phyloP scores from a whole-genome alignment of 2,888 invertebrate species.

The Megaustenia siamemsis region DNA sequence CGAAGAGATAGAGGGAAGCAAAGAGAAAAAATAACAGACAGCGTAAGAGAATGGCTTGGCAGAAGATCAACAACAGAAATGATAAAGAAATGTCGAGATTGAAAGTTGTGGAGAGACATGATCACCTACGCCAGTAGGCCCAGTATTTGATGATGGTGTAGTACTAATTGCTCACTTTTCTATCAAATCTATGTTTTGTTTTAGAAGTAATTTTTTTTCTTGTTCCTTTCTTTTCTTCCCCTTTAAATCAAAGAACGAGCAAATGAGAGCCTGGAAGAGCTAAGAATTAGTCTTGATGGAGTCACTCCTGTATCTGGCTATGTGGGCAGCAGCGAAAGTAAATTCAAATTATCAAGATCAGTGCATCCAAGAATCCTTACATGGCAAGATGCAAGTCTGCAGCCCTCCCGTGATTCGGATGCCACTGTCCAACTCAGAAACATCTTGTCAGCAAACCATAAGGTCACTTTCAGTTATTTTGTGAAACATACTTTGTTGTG shows the following conservation, averaged over 20 bases:
- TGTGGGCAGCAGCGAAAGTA: conserved; percentile 57
- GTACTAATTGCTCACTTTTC: too few relatives aligned
- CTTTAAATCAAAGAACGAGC: conserved; percentile 66
- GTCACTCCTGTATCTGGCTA: conserved; percentile 24
- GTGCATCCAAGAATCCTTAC: conserved; percentile 71
- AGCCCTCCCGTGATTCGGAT: conserved; percentile 57
- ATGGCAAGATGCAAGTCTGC: conserved; percentile 66
- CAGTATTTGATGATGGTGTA: too few relatives aligned
- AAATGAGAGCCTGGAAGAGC: conserved; percentile 67
- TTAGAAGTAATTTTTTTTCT: too few relatives aligned
- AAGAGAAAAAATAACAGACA: too few relatives aligned
- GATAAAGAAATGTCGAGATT: too few relatives aligned
- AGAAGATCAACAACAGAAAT: too few relatives aligned
- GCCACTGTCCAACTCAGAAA: conserved; percentile 66
- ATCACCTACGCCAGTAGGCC: too few relatives aligned
- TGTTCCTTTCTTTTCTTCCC: too few relatives aligned
- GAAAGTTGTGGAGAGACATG: too few relatives aligned
- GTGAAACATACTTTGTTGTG: neutral
- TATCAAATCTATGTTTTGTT: too few relatives aligned
- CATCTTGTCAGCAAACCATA: conserved; percentile 54
- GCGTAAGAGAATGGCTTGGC: too few relatives aligned
- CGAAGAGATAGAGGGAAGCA: too few relatives aligned
- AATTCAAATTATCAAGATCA: conserved; percentile 64
- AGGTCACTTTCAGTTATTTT: neutral
- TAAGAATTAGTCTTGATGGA: conserved; percentile 63